Evolutionary conservation across 1,140 invertebrate species (phyloP).

Genomic region (Venustaconcha ellipsiformis): DNA sequence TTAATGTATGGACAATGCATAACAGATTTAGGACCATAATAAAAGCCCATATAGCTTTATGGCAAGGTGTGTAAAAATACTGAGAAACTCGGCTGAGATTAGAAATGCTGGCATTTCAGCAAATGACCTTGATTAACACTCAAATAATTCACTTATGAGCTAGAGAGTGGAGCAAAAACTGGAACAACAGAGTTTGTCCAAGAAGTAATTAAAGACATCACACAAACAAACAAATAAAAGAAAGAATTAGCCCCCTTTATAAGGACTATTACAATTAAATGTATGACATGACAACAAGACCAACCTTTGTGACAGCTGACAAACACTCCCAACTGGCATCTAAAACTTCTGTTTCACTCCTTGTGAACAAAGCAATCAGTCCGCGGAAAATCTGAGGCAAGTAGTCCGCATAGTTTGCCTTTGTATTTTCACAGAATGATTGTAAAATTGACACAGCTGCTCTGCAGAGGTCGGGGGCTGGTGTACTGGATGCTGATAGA

Average conservation of each 20-base stretch:
- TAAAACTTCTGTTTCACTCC: slow-evolving; percentile 84
- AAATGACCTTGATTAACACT: no score
- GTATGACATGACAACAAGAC: background rate
- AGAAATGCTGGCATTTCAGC: no score
- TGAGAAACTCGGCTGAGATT: no score
- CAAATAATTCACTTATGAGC: background rate
- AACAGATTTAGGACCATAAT: no score
- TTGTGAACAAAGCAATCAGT: slow-evolving; percentile 87
- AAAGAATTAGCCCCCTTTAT: background rate
- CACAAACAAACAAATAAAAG: background rate
- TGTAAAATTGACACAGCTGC: slow-evolving; percentile 88
- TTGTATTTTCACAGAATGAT: slow-evolving; percentile 89
- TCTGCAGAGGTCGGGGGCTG: slow-evolving; percentile 67
- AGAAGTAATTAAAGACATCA: background rate
- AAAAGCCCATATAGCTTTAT: no score
- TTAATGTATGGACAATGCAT: no score
- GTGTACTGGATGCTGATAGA: slow-evolving; percentile 68
- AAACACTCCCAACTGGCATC: slow-evolving; percentile 91
- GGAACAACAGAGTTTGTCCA: background rate
- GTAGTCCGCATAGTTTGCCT: slow-evolving; percentile 84
- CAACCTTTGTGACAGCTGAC: slow-evolving; percentile 87
- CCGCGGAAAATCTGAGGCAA: slow-evolving; percentile 89
- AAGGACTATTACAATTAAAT: no score
- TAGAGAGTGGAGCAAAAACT: background rate
- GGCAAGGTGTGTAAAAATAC: no score